Conservation (phyloP, 2,888 invertebrate species). For the Leistus spinibarbis region DNA sequence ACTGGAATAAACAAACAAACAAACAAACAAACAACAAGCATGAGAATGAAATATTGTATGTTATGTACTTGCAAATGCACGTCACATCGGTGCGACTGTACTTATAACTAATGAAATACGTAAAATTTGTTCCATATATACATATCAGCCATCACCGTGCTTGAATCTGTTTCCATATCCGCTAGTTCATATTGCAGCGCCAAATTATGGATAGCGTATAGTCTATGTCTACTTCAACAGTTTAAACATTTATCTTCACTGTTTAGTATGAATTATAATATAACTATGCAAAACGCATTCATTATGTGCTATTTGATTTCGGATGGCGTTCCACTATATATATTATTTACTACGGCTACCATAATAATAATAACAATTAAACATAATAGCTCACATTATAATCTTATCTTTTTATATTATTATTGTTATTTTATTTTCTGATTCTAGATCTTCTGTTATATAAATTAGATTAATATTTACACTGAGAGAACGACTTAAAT, state of each 20-base stretch:
- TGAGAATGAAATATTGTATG: conserved; percentile 43
- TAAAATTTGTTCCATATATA: conserved; percentile 18
- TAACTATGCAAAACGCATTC: background rate
- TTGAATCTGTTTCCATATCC: background rate
- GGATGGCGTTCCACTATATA: background rate
- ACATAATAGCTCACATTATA: background rate
- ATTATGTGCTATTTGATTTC: background rate
- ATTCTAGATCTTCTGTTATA: background rate
- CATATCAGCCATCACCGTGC: background rate
- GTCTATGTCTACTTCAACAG: background rate
- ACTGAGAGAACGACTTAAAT: too few species aligned
- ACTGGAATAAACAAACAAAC: conserved; percentile 49
- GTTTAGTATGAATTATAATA: background rate
- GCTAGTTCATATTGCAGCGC: background rate
- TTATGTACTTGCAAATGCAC: conserved; percentile 23
- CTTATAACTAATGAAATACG: conserved; percentile 41
- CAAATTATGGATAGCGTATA: background rate
- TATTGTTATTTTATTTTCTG: background rate
- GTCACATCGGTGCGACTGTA: conserved; percentile 7
- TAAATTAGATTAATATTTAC: too few species aligned
- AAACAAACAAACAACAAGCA: conserved; percentile 42
- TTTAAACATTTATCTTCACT: background rate
- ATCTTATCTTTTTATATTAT: background rate
- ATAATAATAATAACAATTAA: background rate
- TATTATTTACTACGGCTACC: background rate